Base-by-base conservation (phyloP, 2,888 invertebrate genomes). In the Suillia variegata region DNA sequence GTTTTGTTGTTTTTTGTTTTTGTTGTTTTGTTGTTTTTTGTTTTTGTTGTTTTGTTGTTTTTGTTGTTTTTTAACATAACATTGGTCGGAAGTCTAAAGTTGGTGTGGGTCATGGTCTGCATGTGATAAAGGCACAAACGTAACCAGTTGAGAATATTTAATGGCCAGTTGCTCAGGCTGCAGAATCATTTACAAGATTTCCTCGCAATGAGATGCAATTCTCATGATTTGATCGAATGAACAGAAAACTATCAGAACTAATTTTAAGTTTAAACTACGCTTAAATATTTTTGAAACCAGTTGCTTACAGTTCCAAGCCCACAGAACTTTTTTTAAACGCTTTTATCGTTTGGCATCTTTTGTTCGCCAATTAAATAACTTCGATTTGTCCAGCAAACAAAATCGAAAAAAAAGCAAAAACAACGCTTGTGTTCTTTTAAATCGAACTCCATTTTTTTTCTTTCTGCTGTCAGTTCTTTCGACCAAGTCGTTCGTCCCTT, bases 61-160 rank as follows among this genome's bases (percentile, higher is more conserved):
- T 48, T 21, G 38, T 21, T 38, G 34, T 20, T 34, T 2, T 8
- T 38, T 53, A 38, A 38, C n/a, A 31, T 20, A 2, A 8, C 49
- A n/a, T 48, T 26, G 45, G 50, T 31, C 26, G 22, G 55, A 33
- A 26, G n/a, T 18, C 58, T 61, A 66, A 59, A n/a, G 71, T 77
- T 77, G 77, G 77, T 77, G 77, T 77, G 77, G 77, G 77, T 77
- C 77, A 77, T 78, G 77, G 77, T 78, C 67, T 68, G 72, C 62
- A 64, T 68, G 65, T 65, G 61, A 57, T 42, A 54, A 22, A n/a
- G n/a, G n/a, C n/a, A n/a, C n/a, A n/a, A 58, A 58, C 50, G 52
- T n/a, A n/a, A n/a, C 22, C 48, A 58, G 58, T 48, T 53, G 2
- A n/a, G n/a, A 24, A n/a, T 26, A 26, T 58, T 45, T 45, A 18